Evolutionary conservation across 2,797 vertebrate genomes (phyloP).

Genomic region (Rhincodon typus): DNA sequence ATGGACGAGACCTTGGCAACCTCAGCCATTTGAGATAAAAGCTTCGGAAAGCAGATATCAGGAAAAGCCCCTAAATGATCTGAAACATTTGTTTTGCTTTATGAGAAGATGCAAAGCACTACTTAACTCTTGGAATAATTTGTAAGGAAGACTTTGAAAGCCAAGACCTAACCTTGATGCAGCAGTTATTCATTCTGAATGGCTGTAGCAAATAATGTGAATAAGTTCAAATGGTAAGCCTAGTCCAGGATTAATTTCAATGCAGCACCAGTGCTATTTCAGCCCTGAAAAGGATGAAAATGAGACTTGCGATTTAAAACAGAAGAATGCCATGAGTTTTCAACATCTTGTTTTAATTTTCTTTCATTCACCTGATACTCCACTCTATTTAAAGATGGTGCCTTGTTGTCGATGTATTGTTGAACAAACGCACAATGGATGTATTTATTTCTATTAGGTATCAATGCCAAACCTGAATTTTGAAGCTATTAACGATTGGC

Average conservation of each 20-base stretch:
- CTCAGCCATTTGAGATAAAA: constrained; percentile 21
- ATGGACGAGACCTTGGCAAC: constrained; percentile 19
- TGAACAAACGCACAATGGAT: neutral
- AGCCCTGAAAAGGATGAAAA: neutral
- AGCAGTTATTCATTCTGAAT: neutral
- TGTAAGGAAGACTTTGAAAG: no score
- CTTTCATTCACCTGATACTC: no score
- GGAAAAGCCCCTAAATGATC: neutral
- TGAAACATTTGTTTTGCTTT: neutral
- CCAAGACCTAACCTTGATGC: neutral
- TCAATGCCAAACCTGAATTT: no score
- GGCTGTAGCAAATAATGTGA: neutral
- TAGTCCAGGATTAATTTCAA: neutral
- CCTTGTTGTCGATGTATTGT: neutral
- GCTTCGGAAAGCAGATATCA: constrained; percentile 11
- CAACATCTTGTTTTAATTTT: neutral
- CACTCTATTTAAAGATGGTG: no score
- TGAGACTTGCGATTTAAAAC: neutral
- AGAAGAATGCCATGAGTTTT: neutral
- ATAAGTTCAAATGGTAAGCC: neutral
- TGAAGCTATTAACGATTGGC: neutral
- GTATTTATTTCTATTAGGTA: neutral
- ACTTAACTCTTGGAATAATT: neutral
- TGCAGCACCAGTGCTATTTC: neutral
- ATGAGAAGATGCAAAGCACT: neutral